Evolutionary conservation across 2,888 invertebrate species (phyloP).

Genomic region (Drosophila heteroneura): DNA sequence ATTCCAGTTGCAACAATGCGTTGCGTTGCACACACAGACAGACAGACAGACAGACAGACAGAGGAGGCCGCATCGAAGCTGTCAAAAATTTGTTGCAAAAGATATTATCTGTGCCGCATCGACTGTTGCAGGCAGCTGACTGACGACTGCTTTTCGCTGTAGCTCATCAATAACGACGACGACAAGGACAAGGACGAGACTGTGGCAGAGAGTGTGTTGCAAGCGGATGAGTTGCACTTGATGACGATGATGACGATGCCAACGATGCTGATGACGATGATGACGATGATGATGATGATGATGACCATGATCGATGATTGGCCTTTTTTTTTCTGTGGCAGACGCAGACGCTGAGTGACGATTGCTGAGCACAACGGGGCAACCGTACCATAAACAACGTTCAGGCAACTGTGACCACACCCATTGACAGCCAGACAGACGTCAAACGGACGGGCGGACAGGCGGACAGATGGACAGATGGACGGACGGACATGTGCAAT

Average conservation of each 20-base stretch:
- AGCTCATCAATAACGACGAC: conserved; percentile 71
- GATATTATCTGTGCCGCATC: conserved; percentile 77
- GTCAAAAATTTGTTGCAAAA: conserved; percentile 84
- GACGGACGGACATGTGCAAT: conserved; percentile 49
- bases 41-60: neutral
- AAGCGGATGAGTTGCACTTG: conserved; percentile 25
- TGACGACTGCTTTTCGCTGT: conserved; percentile 60
- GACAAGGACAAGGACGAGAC: conserved; percentile 43
- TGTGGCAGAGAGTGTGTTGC: conserved; percentile 6
- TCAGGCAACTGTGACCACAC: conserved; percentile 72
- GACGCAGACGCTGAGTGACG: conserved; percentile 72
- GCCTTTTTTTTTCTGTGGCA: conserved; percentile 73
- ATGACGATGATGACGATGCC: conserved; percentile 20
- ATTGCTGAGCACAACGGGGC: conserved; percentile 56
- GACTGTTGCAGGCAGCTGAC: conserved; percentile 45
- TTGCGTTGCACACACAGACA: conserved; percentile 5
- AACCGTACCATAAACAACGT: conserved; percentile 56
- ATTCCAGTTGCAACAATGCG: conserved; percentile 27
- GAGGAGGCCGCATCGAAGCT: conserved; percentile 75
- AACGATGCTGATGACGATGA: conserved; percentile 81
- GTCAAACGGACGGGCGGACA: conserved; percentile 2
- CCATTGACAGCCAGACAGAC: conserved; percentile 65
- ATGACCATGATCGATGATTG: conserved; percentile 85
- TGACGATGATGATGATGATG: conserved; percentile 82
- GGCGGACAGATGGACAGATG: conserved; percentile 4